Base-by-base conservation (phyloP, 2,888 invertebrate species). In the Pollenia labialis region DNA sequence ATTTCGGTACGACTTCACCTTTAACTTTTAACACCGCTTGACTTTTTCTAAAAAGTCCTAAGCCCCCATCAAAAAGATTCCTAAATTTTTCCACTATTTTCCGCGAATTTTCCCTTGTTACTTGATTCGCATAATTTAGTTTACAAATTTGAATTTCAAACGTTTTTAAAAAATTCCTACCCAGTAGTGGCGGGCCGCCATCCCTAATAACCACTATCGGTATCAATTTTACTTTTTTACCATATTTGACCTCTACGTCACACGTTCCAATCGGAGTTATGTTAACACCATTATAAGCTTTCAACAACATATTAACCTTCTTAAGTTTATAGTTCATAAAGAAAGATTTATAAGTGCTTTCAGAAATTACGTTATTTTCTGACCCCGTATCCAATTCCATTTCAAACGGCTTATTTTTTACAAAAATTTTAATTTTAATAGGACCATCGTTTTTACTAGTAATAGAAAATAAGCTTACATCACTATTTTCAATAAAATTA, bases 101-200 rank as follows among this genome's bases (percentile, higher is more conserved):
- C 52, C 14, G 50, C 42, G 32, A 32, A 4, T 32, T 6, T 6
- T 32, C 32, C 4, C 4, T 32, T 6, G 32, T 32, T 32, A 32
- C 32, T 6, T 32, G 32, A 71, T 56, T 52, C 40, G 4, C 11
- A 32, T 80, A 88, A 68, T 85, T 87, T 16, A 82, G 4, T 50
- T 80, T 66, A 32, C 66, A 58, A 46, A 88, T 52, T 12, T 75
- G 44, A 42, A 82, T 64, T 6, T 44, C 50, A 44, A 87, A 84
- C 32, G 14, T 64, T 42, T 75, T 46, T 32, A 85, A 62, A 77
- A 87, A 88, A 68, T 88, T 76, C 32, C 81, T 68, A 9, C 88
- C 85, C 6, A 83, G 44, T 32, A 87, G 58, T n/a, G 87, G 88
- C 23, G 88, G 86, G 16, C 87, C 88, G 23, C 82, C 85, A 58